A percentile compares a stretch with the other conserved stretches of the same genome.
phyloP scores from a whole-genome alignment of 2,888 invertebrate species.

The Toxonevra muliebris region DNA sequence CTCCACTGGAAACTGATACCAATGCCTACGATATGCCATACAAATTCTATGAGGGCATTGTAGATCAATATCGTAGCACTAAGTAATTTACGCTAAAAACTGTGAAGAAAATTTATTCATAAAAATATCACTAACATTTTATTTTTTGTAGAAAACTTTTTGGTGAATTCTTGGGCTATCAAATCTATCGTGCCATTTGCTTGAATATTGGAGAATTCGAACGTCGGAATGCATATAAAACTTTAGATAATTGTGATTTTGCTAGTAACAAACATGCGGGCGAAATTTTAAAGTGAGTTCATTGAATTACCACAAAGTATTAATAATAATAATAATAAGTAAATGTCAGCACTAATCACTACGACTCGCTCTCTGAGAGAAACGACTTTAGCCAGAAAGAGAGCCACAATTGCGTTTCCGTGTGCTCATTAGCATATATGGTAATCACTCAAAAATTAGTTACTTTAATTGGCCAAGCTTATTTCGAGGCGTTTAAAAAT shows the following conservation, averaged over 20 bases:
- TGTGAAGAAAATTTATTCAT: conserved; percentile 21
- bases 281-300: conserved; percentile 58
- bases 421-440: too few species aligned
- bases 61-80: conserved; percentile 49
- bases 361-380: too few species aligned
- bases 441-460: too few species aligned
- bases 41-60: conserved; percentile 70
- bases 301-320: too few species aligned
- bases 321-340: too few species aligned
- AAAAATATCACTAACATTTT: background rate
- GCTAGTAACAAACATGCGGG: conserved; percentile 73
- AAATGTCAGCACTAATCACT: too few species aligned
- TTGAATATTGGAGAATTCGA: conserved; percentile 69
- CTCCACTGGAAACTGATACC: conserved; percentile 69
- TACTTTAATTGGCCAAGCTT: too few species aligned
- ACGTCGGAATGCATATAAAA: conserved; percentile 50
- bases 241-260: conserved; percentile 76
- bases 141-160: conserved; percentile 72
- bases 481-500: too few species aligned
- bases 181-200: conserved; percentile 73
- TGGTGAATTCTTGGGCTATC: conserved; percentile 75
- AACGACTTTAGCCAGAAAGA: too few species aligned
- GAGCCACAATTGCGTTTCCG: too few species aligned
- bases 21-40: conserved; percentile 76
- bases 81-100: conserved; percentile 40